These are phyloP conservation scores for Mallotus villosus DNA, from an alignment of 2,797 vertebrate species.

Conservation along the genomic window DNA sequence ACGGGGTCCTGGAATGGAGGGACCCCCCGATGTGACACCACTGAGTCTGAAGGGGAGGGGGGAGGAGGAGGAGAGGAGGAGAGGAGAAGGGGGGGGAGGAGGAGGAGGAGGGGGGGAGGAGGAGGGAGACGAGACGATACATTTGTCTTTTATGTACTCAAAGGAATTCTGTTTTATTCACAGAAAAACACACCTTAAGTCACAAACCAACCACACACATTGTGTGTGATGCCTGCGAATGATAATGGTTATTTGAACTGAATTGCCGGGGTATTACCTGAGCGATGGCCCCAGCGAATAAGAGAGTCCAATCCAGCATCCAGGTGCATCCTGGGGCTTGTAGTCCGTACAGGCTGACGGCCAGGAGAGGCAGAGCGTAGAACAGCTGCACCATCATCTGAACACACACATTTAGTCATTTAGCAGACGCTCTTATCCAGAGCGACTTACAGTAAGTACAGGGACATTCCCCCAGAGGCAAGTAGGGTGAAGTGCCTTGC, in stretches of 20 bases:
- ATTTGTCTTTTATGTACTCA: too few species aligned
- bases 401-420: too few species aligned
- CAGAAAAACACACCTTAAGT: too few species aligned
- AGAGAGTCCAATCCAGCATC: constrained; percentile 89
- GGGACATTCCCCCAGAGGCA: too few species aligned
- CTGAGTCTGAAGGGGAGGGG: constrained; percentile 77
- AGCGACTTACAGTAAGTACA: too few species aligned
- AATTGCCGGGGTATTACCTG: constrained; percentile 81
- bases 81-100: neutral
- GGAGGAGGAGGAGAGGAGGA: too few species aligned
- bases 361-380: constrained; percentile 83
- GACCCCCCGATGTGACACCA: constrained; percentile 92
- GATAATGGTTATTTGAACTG: neutral
- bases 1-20: constrained; percentile 86
- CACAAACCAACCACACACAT: too few species aligned
- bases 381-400: constrained; percentile 91
- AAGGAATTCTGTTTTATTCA: too few species aligned
- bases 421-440: too few species aligned
- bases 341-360: constrained; percentile 78
- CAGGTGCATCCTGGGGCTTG: constrained; percentile 84
- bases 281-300: constrained; percentile 84
- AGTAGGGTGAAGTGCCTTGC: too few species aligned
- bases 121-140: too few species aligned
- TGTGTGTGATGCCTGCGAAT: neutral
- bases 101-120: neutral